phyloP scores from a whole-genome alignment of 1,140 invertebrate genomes.

The Cyrtorhinus lividipennis region DNA sequence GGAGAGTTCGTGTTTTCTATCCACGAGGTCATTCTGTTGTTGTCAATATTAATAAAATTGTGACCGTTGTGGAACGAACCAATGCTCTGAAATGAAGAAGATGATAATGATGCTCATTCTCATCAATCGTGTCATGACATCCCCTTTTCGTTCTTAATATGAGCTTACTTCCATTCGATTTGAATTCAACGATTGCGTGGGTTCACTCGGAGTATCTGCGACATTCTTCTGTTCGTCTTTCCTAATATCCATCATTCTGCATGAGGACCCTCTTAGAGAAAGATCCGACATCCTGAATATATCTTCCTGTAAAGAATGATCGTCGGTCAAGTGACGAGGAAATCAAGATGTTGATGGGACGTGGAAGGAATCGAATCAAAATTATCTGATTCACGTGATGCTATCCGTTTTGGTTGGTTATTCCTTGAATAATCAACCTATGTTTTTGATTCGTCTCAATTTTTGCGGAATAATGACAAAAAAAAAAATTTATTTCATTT shows the following conservation, averaged over 20 bases:
- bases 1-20: neutral
- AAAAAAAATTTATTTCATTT: too few species aligned
- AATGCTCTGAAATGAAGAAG: neutral
- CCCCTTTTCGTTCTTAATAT: too few species aligned
- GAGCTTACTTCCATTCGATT: neutral
- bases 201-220: neutral
- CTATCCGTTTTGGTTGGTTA: too few species aligned
- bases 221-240: neutral
- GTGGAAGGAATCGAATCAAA: too few species aligned
- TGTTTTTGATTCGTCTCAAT: too few species aligned
- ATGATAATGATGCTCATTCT: too few species aligned
- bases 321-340: too few species aligned
- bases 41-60: neutral
- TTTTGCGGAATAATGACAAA: too few species aligned
- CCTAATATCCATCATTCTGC: neutral
- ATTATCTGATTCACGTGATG: too few species aligned
- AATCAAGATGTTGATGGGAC: too few species aligned
- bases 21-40: neutral
- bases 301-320: slow-evolving; percentile 12
- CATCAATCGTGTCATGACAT: too few species aligned
- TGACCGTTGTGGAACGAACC: neutral
- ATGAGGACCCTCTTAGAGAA: neutral
- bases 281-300: slow-evolving; percentile 11
- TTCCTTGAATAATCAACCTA: too few species aligned
- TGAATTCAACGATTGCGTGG: neutral